These are phyloP conservation scores for Pseudanteris insignis DNA, from an alignment of 2,888 invertebrate species.

Conservation along the genomic window DNA sequence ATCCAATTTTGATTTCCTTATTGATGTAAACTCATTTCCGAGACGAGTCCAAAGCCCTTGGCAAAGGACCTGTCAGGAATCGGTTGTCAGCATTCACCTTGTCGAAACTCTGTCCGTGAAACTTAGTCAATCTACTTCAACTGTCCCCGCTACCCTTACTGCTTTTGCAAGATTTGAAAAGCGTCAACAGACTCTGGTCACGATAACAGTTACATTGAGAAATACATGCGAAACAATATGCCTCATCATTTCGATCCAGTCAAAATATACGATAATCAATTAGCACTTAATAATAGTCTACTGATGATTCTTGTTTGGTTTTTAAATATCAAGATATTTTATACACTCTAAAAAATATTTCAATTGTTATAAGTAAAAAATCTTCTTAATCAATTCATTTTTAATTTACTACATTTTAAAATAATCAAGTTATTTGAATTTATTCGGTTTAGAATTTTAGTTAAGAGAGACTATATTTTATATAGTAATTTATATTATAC, in stretches of 20 bases:
- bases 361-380: too few species aligned
- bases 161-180: constrained; percentile 32
- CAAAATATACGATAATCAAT: too few species aligned
- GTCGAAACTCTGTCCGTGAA: constrained; percentile 55
- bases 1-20: constrained; percentile 38
- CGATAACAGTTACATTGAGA: constrained; percentile 28
- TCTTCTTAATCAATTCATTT: too few species aligned
- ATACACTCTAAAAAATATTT: too few species aligned
- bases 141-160: constrained; percentile 41
- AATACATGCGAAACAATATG: constrained; percentile 13
- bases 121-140: constrained; percentile 59
- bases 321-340: too few species aligned
- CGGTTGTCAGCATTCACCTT: constrained; percentile 56
- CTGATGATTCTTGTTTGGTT: too few species aligned
- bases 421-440: too few species aligned
- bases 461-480: too few species aligned
- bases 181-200: constrained; percentile 36
- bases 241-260: constrained; percentile 2
- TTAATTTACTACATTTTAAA: too few species aligned
- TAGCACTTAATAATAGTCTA: too few species aligned
- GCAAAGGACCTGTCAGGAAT: constrained; percentile 49
- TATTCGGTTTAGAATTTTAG: too few species aligned
- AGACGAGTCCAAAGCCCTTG: constrained; percentile 45
- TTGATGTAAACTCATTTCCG: constrained; percentile 38
- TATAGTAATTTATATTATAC: too few species aligned